Evolutionary conservation across 2,888 invertebrate genomes (phyloP).

Genomic region (Xanthia icteritia): DNA sequence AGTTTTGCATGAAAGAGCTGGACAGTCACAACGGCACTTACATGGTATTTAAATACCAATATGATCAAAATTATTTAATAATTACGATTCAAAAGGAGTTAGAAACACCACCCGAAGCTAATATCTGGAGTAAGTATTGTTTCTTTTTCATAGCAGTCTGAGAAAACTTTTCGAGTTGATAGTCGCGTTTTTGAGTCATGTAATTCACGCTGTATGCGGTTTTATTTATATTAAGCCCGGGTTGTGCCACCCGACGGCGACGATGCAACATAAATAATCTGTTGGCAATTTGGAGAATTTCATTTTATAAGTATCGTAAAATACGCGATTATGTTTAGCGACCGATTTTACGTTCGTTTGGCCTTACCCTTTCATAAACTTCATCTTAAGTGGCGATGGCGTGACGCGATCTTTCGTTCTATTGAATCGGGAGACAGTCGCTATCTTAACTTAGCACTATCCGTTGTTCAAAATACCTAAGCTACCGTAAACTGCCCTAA

Average conservation of each 20-base stretch:
- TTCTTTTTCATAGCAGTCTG: background rate
- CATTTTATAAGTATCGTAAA: background rate
- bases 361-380: background rate
- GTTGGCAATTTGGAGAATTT: background rate
- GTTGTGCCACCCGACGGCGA: background rate
- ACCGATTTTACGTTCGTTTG: background rate
- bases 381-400: background rate
- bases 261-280: background rate
- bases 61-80: slow-evolving; percentile 67
- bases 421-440: background rate
- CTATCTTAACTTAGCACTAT: background rate
- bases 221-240: background rate
- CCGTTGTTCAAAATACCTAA: background rate
- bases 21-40: slow-evolving; percentile 67
- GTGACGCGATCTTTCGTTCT: background rate
- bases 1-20: slow-evolving; percentile 74
- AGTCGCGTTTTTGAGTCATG: background rate
- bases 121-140: slow-evolving; percentile 81
- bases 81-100: slow-evolving; percentile 81
- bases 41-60: slow-evolving; percentile 78
- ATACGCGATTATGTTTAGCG: background rate
- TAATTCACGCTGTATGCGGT: background rate
- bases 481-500: no score
- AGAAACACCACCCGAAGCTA: slow-evolving; percentile 72
- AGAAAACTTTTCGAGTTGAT: background rate